These are phyloP conservation scores for Nineta flava DNA, from an alignment of 2,888 invertebrate species.

Conservation along the genomic window DNA sequence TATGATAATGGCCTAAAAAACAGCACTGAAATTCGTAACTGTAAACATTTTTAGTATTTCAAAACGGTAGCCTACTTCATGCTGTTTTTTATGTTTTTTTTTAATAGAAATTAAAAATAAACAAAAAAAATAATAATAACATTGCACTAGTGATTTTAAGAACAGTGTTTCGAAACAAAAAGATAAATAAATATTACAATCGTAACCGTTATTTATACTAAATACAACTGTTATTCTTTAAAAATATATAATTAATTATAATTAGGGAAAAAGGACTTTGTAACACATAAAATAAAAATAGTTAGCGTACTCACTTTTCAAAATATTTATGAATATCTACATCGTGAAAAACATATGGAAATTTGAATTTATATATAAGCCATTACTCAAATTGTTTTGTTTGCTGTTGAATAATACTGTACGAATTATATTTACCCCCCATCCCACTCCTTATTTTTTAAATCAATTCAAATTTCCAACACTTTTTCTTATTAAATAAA, in stretches of 20 bases:
- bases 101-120: not conserved
- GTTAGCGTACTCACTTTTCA: not conserved
- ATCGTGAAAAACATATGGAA: not conserved
- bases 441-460: not conserved
- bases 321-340: not conserved
- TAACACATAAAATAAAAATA: not conserved
- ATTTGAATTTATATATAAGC: not conserved
- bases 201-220: not conserved
- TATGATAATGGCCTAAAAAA: not conserved
- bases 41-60: not conserved
- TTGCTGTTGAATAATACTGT: not conserved
- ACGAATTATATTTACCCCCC: not conserved
- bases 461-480: not conserved
- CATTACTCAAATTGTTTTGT: not conserved
- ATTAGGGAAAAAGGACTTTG: not conserved
- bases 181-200: not conserved
- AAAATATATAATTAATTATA: not conserved
- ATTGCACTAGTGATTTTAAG: not conserved
- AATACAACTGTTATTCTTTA: not conserved
- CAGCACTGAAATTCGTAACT: not conserved
- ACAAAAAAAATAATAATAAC: not conserved
- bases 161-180: not conserved
- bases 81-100: not conserved
- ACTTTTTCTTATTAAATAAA: not conserved
- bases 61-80: not conserved